Percentiles rank a stretch among this genome's conserved stretches.
phyloP scores from a whole-genome alignment of 2,797 vertebrate genomes.

The Phalanger gymnotis region DNA sequence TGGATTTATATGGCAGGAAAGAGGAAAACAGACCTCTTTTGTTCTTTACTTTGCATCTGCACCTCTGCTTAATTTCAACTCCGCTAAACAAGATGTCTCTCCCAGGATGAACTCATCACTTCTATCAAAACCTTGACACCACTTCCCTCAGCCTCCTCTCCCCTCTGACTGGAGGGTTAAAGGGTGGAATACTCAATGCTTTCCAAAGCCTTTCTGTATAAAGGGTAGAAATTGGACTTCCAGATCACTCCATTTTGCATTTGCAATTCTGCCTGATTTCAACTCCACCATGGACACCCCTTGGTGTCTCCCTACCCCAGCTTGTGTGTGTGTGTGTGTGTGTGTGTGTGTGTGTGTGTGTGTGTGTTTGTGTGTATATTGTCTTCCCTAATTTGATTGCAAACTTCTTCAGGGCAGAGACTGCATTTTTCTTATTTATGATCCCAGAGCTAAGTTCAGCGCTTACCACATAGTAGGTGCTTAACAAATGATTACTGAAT shows the following conservation, averaged over 20 bases:
- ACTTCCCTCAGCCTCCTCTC: not conserved
- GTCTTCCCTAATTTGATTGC: not conserved
- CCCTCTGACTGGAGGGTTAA: not conserved
- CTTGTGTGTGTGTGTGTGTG: not conserved
- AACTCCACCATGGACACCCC: not conserved
- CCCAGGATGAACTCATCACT: not conserved
- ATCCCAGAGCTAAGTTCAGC: not conserved
- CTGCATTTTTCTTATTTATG: not conserved
- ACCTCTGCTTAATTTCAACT: not conserved
- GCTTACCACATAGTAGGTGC: not conserved
- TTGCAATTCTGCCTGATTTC: not conserved
- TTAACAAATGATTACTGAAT: not conserved
- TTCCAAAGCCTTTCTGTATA: not conserved
- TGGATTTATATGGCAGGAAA: slow-evolving; percentile 7
- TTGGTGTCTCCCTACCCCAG: not conserved
- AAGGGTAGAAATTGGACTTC: not conserved
- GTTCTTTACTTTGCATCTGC: not conserved
- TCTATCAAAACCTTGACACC: not conserved
- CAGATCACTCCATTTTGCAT: not conserved
- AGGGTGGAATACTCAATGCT: not conserved
- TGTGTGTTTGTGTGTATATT: no score
- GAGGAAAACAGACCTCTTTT: not conserved
- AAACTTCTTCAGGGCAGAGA: not conserved
- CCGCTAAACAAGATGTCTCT: not conserved
- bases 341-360: not conserved